Evolutionary conservation across 2,888 invertebrate species (phyloP).

Genomic region (Hydraecia micacea): DNA sequence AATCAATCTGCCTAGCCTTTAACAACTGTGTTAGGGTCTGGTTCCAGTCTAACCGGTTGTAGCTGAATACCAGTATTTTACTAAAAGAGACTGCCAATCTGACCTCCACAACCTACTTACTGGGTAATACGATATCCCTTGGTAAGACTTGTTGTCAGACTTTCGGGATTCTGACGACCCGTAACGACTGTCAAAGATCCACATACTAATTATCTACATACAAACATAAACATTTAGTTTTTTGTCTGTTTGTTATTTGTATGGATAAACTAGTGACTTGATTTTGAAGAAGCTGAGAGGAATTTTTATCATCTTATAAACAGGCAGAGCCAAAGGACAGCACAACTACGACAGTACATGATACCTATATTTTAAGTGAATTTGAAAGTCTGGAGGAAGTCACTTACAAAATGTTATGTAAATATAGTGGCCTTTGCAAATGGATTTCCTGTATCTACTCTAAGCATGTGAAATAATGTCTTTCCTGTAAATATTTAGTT

Average conservation of each 20-base stretch:
- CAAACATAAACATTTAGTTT: too few relatives aligned
- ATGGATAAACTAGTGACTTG: neutral
- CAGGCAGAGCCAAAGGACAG: neutral
- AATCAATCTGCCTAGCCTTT: neutral
- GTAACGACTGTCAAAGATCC: too few relatives aligned
- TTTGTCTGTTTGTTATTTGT: too few relatives aligned
- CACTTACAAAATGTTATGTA: slow-evolving; percentile 34
- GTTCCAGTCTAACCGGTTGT: too few relatives aligned
- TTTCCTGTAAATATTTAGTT: slow-evolving; percentile 28
- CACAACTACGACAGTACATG: neutral
- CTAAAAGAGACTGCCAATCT: too few relatives aligned
- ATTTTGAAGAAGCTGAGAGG: neutral
- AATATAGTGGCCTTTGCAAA: slow-evolving; percentile 28
- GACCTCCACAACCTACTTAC: too few relatives aligned
- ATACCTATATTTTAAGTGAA: slow-evolving; percentile 13
- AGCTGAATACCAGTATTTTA: too few relatives aligned
- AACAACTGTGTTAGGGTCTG: too few relatives aligned
- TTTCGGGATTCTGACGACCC: too few relatives aligned
- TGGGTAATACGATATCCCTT: too few relatives aligned
- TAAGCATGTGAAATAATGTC: slow-evolving; percentile 5
- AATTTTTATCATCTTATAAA: neutral
- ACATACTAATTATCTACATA: too few relatives aligned
- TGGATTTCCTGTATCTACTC: slow-evolving; percentile 31
- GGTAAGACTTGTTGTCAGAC: too few relatives aligned
- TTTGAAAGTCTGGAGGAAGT: slow-evolving; percentile 19